phyloP scores from a whole-genome alignment of 2,797 vertebrate species.

The Parotocinclus haroldoi region DNA sequence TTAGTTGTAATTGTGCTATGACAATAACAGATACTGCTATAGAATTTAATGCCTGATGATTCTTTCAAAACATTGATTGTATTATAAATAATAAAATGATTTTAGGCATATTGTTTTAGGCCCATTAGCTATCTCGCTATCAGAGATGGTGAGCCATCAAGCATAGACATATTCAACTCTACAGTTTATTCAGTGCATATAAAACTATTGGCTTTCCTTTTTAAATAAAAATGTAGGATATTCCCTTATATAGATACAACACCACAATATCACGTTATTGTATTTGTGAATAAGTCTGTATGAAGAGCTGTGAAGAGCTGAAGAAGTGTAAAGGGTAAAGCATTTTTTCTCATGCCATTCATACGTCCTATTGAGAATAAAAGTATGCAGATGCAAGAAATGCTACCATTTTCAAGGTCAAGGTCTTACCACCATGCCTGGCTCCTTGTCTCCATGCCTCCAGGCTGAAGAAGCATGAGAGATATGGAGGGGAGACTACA shows the following conservation, averaged over 20 bases:
- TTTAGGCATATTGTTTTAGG: too few relatives aligned
- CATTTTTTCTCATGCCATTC: slow-evolving; percentile 10
- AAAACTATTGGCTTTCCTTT: background rate
- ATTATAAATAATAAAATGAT: too few relatives aligned
- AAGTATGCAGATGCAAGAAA: slow-evolving; percentile 37
- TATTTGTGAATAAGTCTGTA: slow-evolving; percentile 2
- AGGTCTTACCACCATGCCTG: slow-evolving; percentile 40
- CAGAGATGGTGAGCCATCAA: too few relatives aligned
- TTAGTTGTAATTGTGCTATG: too few relatives aligned
- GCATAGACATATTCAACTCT: too few relatives aligned
- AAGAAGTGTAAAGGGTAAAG: slow-evolving; percentile 9
- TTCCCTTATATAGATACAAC: background rate
- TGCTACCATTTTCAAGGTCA: slow-evolving; percentile 53
- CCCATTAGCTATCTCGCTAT: too few relatives aligned
- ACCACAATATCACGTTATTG: slow-evolving; percentile 5
- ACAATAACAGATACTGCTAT: too few relatives aligned
- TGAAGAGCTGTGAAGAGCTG: too few relatives aligned
- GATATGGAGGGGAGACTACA: slow-evolving; percentile 19
- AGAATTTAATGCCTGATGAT: too few relatives aligned
- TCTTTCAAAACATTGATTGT: too few relatives aligned
- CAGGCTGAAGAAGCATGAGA: slow-evolving; percentile 47
- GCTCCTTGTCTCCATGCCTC: slow-evolving; percentile 28
- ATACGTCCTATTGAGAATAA: slow-evolving; percentile 27
- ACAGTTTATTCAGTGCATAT: too few relatives aligned
- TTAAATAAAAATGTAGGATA: background rate